Evolutionary conservation across 2,113 vertebrate species (phyloP).

Genomic region (Mastomys coucha): DNA sequence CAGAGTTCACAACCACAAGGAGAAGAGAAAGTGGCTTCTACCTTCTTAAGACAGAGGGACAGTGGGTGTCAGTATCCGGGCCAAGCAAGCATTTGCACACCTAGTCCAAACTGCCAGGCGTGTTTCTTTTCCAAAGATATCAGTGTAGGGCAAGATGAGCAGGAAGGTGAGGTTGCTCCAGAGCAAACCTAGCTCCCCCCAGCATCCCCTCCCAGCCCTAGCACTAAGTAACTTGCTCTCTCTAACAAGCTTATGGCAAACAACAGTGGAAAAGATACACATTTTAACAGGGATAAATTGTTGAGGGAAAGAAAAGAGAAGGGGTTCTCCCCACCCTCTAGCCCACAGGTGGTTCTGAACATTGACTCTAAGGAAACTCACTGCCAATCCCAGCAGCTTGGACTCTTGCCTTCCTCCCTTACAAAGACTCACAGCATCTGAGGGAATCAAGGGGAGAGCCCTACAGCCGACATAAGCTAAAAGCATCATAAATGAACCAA

Average conservation of each 20-base stretch:
- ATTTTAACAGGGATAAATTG: background rate
- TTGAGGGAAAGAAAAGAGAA: background rate
- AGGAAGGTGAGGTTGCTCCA: background rate
- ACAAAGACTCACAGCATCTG: background rate
- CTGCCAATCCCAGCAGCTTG: background rate
- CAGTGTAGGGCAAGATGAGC: background rate
- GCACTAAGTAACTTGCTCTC: background rate
- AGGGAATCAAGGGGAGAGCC: background rate
- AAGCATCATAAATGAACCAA: background rate
- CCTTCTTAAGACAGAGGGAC: background rate
- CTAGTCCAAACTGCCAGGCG: background rate
- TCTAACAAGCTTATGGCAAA: background rate
- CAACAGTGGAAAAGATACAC: background rate
- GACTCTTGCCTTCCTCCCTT: background rate
- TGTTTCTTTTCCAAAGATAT: background rate
- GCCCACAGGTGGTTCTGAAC: fast-evolving
- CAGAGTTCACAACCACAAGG: background rate
- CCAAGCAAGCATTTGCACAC: background rate
- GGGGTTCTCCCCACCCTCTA: background rate
- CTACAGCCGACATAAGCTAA: too few relatives aligned
- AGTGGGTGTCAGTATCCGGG: too few relatives aligned
- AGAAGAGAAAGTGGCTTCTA: background rate
- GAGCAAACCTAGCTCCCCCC: background rate
- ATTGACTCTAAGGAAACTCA: background rate
- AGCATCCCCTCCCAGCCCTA: background rate